A percentile compares a stretch with the other conserved stretches of the same genome.
Conservation (phyloP, 1,140 invertebrate genomes). For the Sitophilus oryzae region DNA sequence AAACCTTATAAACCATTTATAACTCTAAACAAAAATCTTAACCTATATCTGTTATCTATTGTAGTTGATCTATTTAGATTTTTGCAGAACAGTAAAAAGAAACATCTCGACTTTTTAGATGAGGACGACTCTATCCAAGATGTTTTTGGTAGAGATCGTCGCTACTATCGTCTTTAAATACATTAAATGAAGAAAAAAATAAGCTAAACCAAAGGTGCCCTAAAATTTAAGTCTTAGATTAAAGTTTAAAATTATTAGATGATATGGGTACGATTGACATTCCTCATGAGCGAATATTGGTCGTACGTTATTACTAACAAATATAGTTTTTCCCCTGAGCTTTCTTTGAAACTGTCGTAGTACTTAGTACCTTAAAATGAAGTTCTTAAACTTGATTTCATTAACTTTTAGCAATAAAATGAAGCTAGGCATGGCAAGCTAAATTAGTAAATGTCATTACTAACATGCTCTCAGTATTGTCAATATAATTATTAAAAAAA, state of each 20-base stretch:
- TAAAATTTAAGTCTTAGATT: constrained; percentile 45
- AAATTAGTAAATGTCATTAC: constrained; percentile 3
- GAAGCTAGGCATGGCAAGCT: constrained; percentile 7
- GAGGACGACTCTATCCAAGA: constrained; percentile 15
- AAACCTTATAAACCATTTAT: constrained; percentile 10
- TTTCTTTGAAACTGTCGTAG: constrained; percentile 11
- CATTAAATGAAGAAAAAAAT: constrained; percentile 33
- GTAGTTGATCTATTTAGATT: constrained; percentile 36
- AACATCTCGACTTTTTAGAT: constrained; percentile 15
- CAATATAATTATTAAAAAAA: constrained; percentile 18
- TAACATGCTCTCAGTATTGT: constrained; percentile 16
- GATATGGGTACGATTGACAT: constrained; percentile 10
- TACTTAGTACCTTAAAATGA: constrained; percentile 8
- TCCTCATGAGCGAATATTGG: background rate
- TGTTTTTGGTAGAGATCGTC: constrained; percentile 13
- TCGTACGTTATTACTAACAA: constrained; percentile 3
- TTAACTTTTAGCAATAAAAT: constrained; percentile 4
- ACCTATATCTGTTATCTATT: constrained; percentile 39
- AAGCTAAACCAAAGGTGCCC: constrained; percentile 49
- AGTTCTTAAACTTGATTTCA: constrained; percentile 1
- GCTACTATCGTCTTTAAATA: constrained; percentile 20
- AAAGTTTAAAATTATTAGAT: constrained; percentile 23
- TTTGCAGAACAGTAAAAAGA: constrained; percentile 34
- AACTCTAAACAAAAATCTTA: constrained; percentile 21
- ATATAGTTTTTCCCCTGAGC: constrained; percentile 1